Base-by-base conservation (phyloP, 2,797 vertebrate genomes). In the Glyptemys insculpta region DNA sequence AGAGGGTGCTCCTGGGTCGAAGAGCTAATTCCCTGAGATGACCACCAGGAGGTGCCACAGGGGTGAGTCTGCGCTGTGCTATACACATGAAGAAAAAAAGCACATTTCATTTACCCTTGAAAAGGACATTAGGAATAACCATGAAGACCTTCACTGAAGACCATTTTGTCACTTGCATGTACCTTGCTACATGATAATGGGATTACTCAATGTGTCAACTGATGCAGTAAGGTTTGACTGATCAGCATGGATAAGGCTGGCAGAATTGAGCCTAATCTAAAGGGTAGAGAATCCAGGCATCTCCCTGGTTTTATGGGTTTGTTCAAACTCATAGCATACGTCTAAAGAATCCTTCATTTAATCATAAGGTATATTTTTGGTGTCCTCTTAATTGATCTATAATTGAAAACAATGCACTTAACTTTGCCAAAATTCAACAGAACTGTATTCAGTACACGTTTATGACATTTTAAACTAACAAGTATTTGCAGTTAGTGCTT, bases 341-440 rank as follows among this genome's bases (percentile, higher is more conserved):
- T 4, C 84, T 85, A 76, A 87, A 86, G 31, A 68, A 68, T 68
- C 18, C 9, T 78, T 5, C 0, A 5, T 31, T 10, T 50, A 59
- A 4, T 37, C 2, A 85, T 50, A 87, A 50, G 44, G 82, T 0
- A 7, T 85, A 14, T 44, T 84, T 84, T 31, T 37, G 10, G 59
- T 83, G 27, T 83, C 1, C 65, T 9, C 62, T 68, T 68, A 89
- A 1, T 85, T 59, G 10, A 79, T 3, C 29, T 62, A 62, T 68
- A 68, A 68, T n/a, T 37, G 88, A 74, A 25, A 74, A 72, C 54
- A 2, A 57, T 84, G 1, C 8, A 12, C 44, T 50, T 37, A 12
- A 65, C 41, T 87, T 88, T 8, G 68, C 8, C 19, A 65, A 1
- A 8, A 1, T 41, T 86, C 78, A 5, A 1, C 1, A 0, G 1